Base-by-base conservation (phyloP, 2,888 invertebrate species). In the Luffia ferchaultella region DNA sequence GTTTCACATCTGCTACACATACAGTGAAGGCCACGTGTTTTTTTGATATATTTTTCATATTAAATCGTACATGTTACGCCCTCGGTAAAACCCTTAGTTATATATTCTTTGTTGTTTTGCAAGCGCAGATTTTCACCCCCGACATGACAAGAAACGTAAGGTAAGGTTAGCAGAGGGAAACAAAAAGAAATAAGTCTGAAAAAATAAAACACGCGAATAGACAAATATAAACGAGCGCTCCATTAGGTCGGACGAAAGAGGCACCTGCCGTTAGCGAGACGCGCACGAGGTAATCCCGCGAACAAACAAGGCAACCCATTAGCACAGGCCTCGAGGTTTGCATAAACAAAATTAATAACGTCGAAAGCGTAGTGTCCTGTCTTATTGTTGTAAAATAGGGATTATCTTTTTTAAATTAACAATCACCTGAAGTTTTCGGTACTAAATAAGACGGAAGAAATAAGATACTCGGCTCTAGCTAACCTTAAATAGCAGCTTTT, bases 241-340 rank as follows among this genome's bases (percentile, higher is more conserved):
- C 30, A 30, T 30, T 30, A 30, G 30, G 12, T 30, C 30, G 30
- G 30, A 12, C 30, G 30, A 7, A 12, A 3, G 12, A 30, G 30
- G 12, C 30, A 12, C 30, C 5, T 12, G 30, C 5, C 5, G 30
- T 12, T 30, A 7, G 3, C 5, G 30, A 12, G 30, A 12, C 12
- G 5, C 5, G 30, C 5, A 12, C 12, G 30, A 3, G 30, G 30
- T 73, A 70, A 74, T 76, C 73, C 70, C 62, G 63, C 61, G 63
- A 62, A 63, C 68, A 72, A 70, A 72, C 66, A 68, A 67, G 67
- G 67, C 64, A 59, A 64, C 59, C 58, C 58, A 63, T 63, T 62
- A 63, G 63, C 70, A 67, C 65, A 64, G 64, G 64, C 58, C 62
- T 57, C 43, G 42, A 44, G 43, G 20, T 30, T 30, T 30, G 30